These are phyloP conservation scores for Platorchestia sp. DNA, from an alignment of 1,140 invertebrate species.

Conservation along the genomic window DNA sequence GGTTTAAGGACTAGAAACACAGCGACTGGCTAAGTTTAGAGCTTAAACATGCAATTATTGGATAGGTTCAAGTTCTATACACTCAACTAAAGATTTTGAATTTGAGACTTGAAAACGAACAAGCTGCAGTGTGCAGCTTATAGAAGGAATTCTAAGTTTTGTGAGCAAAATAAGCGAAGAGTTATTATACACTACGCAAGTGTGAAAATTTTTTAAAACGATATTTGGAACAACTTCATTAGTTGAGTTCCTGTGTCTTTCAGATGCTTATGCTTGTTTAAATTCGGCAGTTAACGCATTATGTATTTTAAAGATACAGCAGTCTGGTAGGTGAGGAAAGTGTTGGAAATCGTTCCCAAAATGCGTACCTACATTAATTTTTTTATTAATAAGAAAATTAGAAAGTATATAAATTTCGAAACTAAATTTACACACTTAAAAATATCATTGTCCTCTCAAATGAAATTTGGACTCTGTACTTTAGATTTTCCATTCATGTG, in stretches of 20 bases:
- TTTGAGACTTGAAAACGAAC: not conserved
- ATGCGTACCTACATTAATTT: not conserved
- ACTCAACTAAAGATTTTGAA: too few relatives aligned
- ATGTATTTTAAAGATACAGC: not conserved
- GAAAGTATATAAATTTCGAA: too few relatives aligned
- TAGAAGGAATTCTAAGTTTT: not conserved
- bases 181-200: not conserved
- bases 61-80: too few relatives aligned
- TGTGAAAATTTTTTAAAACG: not conserved
- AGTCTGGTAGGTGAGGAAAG: not conserved
- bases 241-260: not conserved
- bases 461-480: not conserved
- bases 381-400: too few relatives aligned
- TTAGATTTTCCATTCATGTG: not conserved
- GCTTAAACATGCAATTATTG: too few relatives aligned
- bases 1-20: too few relatives aligned
- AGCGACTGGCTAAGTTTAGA: too few relatives aligned
- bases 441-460: too few relatives aligned
- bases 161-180: too few relatives aligned
- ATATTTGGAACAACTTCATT: not conserved
- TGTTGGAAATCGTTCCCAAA: not conserved
- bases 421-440: too few relatives aligned
- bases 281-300: not conserved
- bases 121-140: not conserved
- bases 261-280: not conserved